phyloP scores from a whole-genome alignment of 2,113 vertebrate genomes.

The Chloropsis hardwickii region DNA sequence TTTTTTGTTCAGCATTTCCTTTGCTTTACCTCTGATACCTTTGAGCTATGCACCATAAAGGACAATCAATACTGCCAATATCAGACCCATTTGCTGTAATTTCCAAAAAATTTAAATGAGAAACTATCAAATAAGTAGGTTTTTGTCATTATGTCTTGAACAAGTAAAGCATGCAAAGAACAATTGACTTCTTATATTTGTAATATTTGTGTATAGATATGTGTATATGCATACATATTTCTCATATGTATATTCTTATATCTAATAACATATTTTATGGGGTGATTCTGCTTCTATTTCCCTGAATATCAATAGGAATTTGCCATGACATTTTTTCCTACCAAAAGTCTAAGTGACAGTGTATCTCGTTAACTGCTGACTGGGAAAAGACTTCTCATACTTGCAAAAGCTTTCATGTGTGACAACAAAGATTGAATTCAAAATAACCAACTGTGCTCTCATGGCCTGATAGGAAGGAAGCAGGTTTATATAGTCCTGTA shows the following conservation, averaged over 20 bases:
- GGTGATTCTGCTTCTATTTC: not conserved
- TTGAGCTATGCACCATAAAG: slow-evolving; percentile 17
- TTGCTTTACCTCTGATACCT: slow-evolving; percentile 42
- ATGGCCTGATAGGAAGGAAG: not conserved
- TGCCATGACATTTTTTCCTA: not conserved
- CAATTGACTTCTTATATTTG: not conserved
- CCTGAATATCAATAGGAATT: not conserved
- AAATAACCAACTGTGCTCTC: not conserved
- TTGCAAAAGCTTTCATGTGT: not conserved
- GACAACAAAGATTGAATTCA: not conserved
- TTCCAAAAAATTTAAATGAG: slow-evolving; percentile 13
- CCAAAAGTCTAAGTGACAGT: not conserved
- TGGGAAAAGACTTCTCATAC: not conserved
- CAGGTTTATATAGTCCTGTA: not conserved
- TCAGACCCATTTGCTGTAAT: slow-evolving; percentile 20
- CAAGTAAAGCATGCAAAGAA: not conserved
- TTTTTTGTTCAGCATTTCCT: slow-evolving; percentile 46
- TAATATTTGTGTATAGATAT: not conserved
- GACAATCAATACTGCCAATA: slow-evolving; percentile 60
- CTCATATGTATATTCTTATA: not conserved
- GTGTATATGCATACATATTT: not conserved
- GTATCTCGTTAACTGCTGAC: not conserved
- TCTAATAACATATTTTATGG: not conserved
- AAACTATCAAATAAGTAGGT: not conserved
- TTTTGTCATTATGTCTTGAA: not conserved